phyloP scores from a whole-genome alignment of 2,113 vertebrate species.

The Phyllostomus discolor region DNA sequence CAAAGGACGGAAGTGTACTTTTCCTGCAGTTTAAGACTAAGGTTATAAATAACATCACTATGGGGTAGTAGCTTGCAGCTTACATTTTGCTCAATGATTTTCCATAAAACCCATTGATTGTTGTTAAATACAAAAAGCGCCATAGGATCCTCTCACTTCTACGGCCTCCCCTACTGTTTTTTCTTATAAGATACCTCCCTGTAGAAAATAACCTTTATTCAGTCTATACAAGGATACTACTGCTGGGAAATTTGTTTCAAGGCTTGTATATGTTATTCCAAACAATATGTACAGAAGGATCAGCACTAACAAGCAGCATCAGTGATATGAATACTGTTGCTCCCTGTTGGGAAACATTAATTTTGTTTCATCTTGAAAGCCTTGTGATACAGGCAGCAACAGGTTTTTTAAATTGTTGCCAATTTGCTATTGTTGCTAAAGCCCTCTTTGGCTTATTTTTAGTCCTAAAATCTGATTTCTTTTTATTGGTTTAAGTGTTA shows the following conservation, averaged over 20 bases:
- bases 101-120: constrained; percentile 91
- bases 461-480: constrained; percentile 44
- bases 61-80: constrained; percentile 88
- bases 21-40: constrained; percentile 90
- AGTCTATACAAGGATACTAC: constrained; percentile 86
- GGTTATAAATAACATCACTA: constrained; percentile 95
- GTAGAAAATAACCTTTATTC: constrained; percentile 93
- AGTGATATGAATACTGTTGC: constrained; percentile 69
- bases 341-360: constrained; percentile 68
- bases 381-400: constrained; percentile 61
- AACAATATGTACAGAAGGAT: constrained; percentile 73
- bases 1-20: constrained; percentile 88
- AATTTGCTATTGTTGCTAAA: constrained; percentile 44
- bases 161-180: constrained; percentile 87
- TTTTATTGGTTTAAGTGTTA: constrained; percentile 40
- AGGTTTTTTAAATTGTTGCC: constrained; percentile 58
- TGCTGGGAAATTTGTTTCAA: constrained; percentile 87
- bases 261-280: constrained; percentile 83
- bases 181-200: constrained; percentile 89
- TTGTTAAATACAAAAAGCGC: constrained; percentile 91
- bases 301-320: constrained; percentile 75
- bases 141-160: constrained; percentile 89
- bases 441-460: constrained; percentile 52
- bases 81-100: constrained; percentile 89
- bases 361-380: constrained; percentile 60